A percentile compares a stretch with the other conserved stretches of the same genome.
Conservation (phyloP, 2,113 vertebrate genomes). For the Mixornis gularis region DNA sequence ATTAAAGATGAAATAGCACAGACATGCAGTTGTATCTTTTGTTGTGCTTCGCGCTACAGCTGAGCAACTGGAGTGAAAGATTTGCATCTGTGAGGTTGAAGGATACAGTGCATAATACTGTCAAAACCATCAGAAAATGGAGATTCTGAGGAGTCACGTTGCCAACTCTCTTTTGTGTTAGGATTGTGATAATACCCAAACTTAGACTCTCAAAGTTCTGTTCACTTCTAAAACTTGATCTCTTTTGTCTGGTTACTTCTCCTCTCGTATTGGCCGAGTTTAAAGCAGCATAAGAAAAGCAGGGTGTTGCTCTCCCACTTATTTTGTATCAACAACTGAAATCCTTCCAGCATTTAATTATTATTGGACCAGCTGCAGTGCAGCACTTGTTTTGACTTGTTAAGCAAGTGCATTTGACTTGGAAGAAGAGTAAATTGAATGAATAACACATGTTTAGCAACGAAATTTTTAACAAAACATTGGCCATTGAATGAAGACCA, state of each 20-base stretch:
- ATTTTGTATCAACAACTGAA: neutral
- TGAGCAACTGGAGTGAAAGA: neutral
- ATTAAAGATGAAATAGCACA: neutral
- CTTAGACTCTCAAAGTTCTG: neutral
- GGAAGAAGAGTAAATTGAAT: conserved; percentile 28
- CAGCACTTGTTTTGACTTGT: conserved; percentile 45
- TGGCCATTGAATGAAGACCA: neutral
- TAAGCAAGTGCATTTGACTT: conserved; percentile 14
- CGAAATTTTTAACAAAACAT: neutral
- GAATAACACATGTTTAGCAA: conserved; percentile 17
- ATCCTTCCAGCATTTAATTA: conserved; percentile 35
- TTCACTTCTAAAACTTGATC: neutral
- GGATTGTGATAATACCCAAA: neutral
- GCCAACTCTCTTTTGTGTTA: neutral
- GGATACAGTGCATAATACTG: neutral
- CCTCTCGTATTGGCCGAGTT: neutral
- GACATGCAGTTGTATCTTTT: neutral
- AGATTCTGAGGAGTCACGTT: neutral
- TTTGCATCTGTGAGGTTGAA: neutral
- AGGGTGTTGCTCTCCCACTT: neutral
- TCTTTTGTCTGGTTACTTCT: neutral
- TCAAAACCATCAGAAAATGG: neutral
- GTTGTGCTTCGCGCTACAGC: neutral
- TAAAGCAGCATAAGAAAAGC: neutral
- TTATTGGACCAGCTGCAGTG: neutral